Base-by-base conservation (phyloP, 2,113 vertebrate genomes). In the Cyprinodon brontotheroides region DNA sequence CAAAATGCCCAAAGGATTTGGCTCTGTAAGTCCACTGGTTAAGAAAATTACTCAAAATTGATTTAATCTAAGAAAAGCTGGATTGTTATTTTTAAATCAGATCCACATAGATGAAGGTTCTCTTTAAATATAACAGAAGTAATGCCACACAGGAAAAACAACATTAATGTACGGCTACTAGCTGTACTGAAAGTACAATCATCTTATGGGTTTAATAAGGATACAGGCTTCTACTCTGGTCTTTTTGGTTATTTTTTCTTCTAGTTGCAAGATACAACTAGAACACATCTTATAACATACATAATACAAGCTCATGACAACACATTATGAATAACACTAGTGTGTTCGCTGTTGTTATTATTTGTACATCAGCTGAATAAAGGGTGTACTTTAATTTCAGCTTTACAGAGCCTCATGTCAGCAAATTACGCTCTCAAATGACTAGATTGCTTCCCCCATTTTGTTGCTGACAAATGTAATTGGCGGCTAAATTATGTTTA, bases 1-100 rank as follows among this genome's bases (percentile, higher is more conserved):
- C 75, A 72, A 45, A 68, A 67, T 61, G 50, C 76, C 71, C 72
- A 66, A 4, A 50, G 77, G 64, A 61, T 59, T 6, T 20, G 29
- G 38, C 67, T 70, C 60, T 70, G 7, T 11, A 65, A 38, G 47
- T 48, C 20, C 47, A 37, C 22, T 61, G 45, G 40, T 3, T 50
- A 40, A 37, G 37, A 60, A 68, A 61, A 59, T 61, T 5, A 53
- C 37, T 36, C 40, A 45, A 29, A 68, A 63, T n/a, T 11, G 17
- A 6, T n/a, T 70, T 45, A 64, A 11, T 12, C 14, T n/a, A 37
- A 50, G 15, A 10, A 29, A n/a, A 17, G 6, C 8, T 15, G 10
- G 9, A 39, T 1, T 53, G 9, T 40, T 65, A 38, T 40, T 50
- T 15, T 39, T 4, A 53, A 2, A 64, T 15, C 14, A 1, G n/a